These are phyloP conservation scores for Trichacis sp. DNA, from an alignment of 2,888 invertebrate genomes.

Conservation along the genomic window DNA sequence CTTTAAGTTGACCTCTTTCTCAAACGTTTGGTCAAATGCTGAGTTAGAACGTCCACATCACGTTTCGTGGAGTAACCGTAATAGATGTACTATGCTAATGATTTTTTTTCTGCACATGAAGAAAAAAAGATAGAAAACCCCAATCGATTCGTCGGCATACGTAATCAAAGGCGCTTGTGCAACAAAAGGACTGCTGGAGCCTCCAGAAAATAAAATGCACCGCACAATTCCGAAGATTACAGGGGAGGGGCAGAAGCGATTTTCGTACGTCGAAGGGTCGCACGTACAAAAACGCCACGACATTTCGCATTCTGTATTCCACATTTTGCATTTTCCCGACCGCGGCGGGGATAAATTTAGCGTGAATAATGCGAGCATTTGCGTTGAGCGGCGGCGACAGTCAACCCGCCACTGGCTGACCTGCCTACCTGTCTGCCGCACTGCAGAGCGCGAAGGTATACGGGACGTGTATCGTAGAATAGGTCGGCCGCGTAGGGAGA, in stretches of 20 bases:
- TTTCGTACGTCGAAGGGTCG: constrained; percentile 54
- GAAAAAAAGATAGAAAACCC: too few species aligned
- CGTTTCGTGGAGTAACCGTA: too few species aligned
- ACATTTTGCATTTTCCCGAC: constrained; percentile 57
- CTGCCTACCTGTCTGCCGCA: constrained; percentile 42
- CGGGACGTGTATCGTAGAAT: constrained; percentile 25
- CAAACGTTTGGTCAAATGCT: too few species aligned
- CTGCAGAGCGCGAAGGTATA: constrained; percentile 37
- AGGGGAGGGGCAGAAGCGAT: constrained; percentile 47
- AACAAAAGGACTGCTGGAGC: too few species aligned
- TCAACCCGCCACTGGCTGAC: constrained; percentile 8
- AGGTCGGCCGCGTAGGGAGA: constrained; percentile 16
- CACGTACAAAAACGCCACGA: constrained; percentile 27
- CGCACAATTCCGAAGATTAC: constrained; percentile 61
- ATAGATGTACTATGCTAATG: too few species aligned
- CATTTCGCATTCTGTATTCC: constrained; percentile 41
- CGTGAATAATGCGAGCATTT: constrained; percentile 61
- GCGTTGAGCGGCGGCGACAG: constrained; percentile 38
- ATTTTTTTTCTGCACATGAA: too few species aligned
- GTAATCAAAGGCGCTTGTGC: too few species aligned
- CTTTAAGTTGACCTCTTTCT: too few species aligned
- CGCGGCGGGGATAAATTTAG: constrained; percentile 57
- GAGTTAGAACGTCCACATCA: too few species aligned
- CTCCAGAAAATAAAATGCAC: constrained; percentile 49
- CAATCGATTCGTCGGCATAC: too few species aligned